Base-by-base conservation (phyloP, 2,797 vertebrate species). In the Spea hammondii region DNA sequence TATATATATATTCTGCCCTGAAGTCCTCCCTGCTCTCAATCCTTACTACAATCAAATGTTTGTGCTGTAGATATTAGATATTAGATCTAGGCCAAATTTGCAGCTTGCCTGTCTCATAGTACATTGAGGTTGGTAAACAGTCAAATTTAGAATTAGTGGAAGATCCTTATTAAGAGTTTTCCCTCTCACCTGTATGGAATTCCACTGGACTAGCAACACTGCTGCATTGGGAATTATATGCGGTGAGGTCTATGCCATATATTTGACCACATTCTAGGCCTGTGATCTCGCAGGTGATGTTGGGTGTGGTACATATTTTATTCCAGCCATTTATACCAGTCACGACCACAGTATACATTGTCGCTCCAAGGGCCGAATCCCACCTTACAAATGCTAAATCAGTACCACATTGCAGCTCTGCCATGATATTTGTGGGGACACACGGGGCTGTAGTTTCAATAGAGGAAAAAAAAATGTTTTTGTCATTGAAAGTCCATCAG, bases 191-290 rank as follows among this genome's bases (percentile, higher is more conserved):
- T 86, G 93, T 92, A 32, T 88, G 83, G 9, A 92, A 50, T 13
- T 70, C 76, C 90, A 83, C 91, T 85, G 0, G 91, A 90, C 68
- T 88, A 88, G 2, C 2, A 5, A 92, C 89, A 71, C 65, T 68
- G 5, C 83, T 85, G 11, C 92, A 93, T 54, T 86, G 13, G 2
- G 88, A 6, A 0, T 84, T 84, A 1, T 88, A 72, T 0, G 89
- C 85, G 0, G 88, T 92, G 69, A 94, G 86, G 0, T 88, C 88
- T 3, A 93, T 83, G 79, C 86, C 85, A 84, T 94, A 94, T 32
- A 60, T 84, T 65, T 89, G 75, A 75, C 93, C 93, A 67, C 93
- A 94, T 59, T 62, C 82, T 14, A 94, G 83, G 76, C 51, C 78
- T 8, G 4, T 4, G 78, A 94, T 90, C 76, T 79, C 79, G 84